These are phyloP conservation scores for Cathartes aura DNA, from an alignment of 2,113 vertebrate genomes.

Conservation along the genomic window DNA sequence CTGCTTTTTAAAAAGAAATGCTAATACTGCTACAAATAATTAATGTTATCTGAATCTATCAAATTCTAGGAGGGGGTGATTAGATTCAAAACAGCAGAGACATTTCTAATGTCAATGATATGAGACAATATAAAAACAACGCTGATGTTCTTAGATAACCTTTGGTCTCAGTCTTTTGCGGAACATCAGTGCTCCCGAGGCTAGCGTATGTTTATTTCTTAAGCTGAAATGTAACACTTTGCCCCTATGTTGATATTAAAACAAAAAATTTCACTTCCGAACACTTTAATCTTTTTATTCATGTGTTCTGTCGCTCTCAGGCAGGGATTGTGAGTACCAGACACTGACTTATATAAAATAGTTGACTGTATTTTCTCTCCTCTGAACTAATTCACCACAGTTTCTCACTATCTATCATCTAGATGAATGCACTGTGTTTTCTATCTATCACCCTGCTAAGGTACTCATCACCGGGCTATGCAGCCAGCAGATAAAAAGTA, in stretches of 20 bases:
- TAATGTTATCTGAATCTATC: not conserved
- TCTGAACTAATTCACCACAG: not conserved
- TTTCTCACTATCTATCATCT: not conserved
- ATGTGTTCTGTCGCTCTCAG: not conserved
- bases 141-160: not conserved
- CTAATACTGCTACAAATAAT: not conserved
- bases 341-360: not conserved
- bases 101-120: not conserved
- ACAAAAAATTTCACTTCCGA: not conserved
- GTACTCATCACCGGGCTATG: not conserved
- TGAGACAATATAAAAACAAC: not conserved
- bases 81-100: not conserved
- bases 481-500: not conserved
- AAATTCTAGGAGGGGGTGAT: not conserved
- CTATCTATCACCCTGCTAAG: not conserved
- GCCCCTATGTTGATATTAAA: slow-evolving; percentile 2
- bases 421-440: not conserved
- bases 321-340: not conserved
- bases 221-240: not conserved
- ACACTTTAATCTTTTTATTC: slow-evolving; percentile 24
- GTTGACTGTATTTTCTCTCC: not conserved
- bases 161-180: not conserved
- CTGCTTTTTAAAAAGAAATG: not conserved
- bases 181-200: not conserved
- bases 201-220: not conserved